Base-by-base conservation (phyloP, 2,888 invertebrate genomes). In the Augiades crinisus region DNA sequence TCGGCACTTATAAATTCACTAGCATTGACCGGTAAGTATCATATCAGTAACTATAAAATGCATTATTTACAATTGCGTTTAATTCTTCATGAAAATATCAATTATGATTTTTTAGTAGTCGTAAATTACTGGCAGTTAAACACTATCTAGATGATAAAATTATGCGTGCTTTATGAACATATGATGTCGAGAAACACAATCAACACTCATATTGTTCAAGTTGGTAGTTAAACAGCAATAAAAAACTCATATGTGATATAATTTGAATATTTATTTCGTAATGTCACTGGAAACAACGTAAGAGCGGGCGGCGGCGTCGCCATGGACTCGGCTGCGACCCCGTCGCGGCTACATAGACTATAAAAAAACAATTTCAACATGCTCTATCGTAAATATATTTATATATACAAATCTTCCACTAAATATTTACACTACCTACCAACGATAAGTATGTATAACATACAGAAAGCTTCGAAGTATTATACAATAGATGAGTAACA, bases 191-290 rank as follows among this genome's bases (percentile, higher is more conserved):
- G n/a, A n/a, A n/a, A n/a, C n/a, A n/a, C n/a, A n/a, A n/a, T n/a
- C n/a, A n/a, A n/a, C n/a, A n/a, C n/a, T n/a, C n/a, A n/a, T n/a
- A n/a, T n/a, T n/a, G n/a, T n/a, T n/a, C n/a, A n/a, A 17, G 37
- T 13, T 22, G 50, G 27, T 27, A 43, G 24, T 50, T 5, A 50
- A 43, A 50, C 12, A 24, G 17, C 53, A 83, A 74, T 78, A 65
- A 85, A 82, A 81, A 55, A 37, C 62, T 24, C 60, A 50, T 57
- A 45, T 70, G 60, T 76, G 84, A 85, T 89, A 84, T 83, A 84
- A 79, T 87, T 86, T 84, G 76, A 82, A 85, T 88, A 85, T 88
- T 88, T 88, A 87, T 87, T 87, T 80, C 70, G 77, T 85, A 87
- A 89, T 88, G 86, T 85, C 88, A 86, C 80, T 80, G 72, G 81